Evolutionary conservation across 2,888 invertebrate species (phyloP).

Genomic region (Melanargia galathea): DNA sequence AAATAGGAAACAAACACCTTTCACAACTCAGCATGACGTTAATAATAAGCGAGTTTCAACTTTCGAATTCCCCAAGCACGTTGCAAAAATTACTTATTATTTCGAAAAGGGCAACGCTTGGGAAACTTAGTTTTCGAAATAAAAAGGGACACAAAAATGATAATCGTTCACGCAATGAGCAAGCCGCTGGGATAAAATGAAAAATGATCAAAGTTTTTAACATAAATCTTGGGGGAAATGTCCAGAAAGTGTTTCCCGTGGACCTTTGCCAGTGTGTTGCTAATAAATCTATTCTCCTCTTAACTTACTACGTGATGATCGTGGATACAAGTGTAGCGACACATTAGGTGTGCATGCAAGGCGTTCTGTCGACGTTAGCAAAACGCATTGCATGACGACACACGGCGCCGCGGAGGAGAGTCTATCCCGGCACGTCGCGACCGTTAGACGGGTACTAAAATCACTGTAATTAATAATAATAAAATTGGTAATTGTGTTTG

Average conservation of each 20-base stretch:
- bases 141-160: slow-evolving; percentile 58
- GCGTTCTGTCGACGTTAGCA: too few relatives aligned
- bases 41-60: slow-evolving; percentile 32
- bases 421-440: too few relatives aligned
- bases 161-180: slow-evolving; percentile 74
- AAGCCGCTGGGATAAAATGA: slow-evolving; percentile 64
- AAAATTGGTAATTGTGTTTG: too few relatives aligned
- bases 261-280: slow-evolving; percentile 24
- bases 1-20: not conserved
- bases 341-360: too few relatives aligned
- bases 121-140: slow-evolving; percentile 50
- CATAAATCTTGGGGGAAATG: slow-evolving; percentile 74
- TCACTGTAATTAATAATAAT: too few relatives aligned
- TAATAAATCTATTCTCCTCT: slow-evolving; percentile 17
- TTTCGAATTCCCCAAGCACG: slow-evolving; percentile 17
- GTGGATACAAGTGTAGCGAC: too few relatives aligned
- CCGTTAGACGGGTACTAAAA: too few relatives aligned
- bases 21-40: slow-evolving; percentile 16
- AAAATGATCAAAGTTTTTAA: slow-evolving; percentile 76
- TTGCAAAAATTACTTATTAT: slow-evolving; percentile 39
- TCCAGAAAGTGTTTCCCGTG: slow-evolving; percentile 71
- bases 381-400: too few relatives aligned
- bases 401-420: too few relatives aligned
- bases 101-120: slow-evolving; percentile 43
- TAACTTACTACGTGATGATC: too few relatives aligned